Evolutionary conservation across 2,113 vertebrate species (phyloP), one percentile per base, ranked within the genome.

Genomic region (Actenoides lindsayi): DNA sequence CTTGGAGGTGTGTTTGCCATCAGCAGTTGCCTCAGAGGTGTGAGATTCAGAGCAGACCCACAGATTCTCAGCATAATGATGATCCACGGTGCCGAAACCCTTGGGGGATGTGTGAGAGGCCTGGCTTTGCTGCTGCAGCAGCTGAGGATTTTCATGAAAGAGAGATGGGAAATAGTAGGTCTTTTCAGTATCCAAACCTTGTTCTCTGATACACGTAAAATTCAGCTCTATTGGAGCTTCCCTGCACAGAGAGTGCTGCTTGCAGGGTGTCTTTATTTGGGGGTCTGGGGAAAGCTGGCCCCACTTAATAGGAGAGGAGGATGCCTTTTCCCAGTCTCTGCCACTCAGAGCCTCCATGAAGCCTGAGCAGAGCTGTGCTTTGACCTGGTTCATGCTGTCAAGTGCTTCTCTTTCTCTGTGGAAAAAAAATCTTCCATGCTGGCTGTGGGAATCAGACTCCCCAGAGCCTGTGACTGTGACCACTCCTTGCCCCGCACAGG

Each of bases 361-460:
- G 85, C 73, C 54, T 63, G 71, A 92, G 35, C 48, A 68, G 87
- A 83, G 68, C 80, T 86, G 83, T 90, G 80, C 64, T 82, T 95
- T 94, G 87, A 91, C 94, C 93, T 93, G 70, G 60, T 92, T 95
- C 53, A 10, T 87, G 77, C 91, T 82, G 81, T 78, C 89, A 91
- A 73, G 27, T 37, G 42, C 74, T 93, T 82, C 82, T 68, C 70
- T 94, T 93, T 94, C 46, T 67, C 31, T 77, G 50, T 0, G 2
- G 2, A 74, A 82, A 87, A 46, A 74, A 76, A 48, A 13, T 33
- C 75, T 77, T 46, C n/a, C 42, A 86, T 21, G 16, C 71, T 81
- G 74, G 53, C 62, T 87, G 20, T 71, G 48, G 77, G 76, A 88
- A 0, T 53, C 70, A 59, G 41, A 62, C 4, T 69, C 59, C 57